Conservation (phyloP, 2,888 invertebrate species). For the Ramazzottius varieornatus region DNA sequence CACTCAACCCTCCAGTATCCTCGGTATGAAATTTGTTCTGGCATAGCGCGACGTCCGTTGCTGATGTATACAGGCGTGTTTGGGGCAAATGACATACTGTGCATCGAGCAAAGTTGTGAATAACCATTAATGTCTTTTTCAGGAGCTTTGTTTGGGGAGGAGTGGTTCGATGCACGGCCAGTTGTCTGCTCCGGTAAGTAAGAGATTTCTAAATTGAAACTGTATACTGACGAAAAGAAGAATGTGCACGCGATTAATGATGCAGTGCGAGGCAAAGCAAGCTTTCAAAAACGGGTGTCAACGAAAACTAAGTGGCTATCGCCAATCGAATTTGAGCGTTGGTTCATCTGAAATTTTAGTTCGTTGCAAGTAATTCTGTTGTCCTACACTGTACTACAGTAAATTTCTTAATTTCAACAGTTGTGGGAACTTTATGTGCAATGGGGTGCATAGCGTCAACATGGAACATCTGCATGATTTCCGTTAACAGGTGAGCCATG, state of each 20-base stretch:
- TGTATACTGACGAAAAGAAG: too few relatives aligned
- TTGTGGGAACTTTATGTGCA: neutral
- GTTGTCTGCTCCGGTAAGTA: neutral
- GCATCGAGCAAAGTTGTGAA: neutral
- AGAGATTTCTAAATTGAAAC: too few relatives aligned
- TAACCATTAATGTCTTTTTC: neutral
- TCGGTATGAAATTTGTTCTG: neutral
- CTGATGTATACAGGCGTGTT: neutral
- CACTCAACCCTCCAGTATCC: neutral
- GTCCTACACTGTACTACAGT: neutral
- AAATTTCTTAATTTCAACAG: neutral
- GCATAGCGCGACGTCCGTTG: neutral
- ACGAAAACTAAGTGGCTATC: too few relatives aligned
- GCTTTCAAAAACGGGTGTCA: too few relatives aligned
- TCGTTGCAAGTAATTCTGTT: neutral
- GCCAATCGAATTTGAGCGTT: too few relatives aligned
- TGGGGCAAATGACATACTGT: neutral
- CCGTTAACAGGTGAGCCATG: neutral
- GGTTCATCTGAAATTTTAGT: neutral
- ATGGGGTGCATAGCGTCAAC: neutral
- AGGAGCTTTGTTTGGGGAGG: neutral
- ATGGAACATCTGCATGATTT: neutral
- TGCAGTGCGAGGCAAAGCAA: too few relatives aligned
- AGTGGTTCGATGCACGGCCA: neutral
- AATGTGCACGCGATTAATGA: too few relatives aligned